Conservation (phyloP, 2,113 vertebrate genomes). For the Abramis brama region DNA sequence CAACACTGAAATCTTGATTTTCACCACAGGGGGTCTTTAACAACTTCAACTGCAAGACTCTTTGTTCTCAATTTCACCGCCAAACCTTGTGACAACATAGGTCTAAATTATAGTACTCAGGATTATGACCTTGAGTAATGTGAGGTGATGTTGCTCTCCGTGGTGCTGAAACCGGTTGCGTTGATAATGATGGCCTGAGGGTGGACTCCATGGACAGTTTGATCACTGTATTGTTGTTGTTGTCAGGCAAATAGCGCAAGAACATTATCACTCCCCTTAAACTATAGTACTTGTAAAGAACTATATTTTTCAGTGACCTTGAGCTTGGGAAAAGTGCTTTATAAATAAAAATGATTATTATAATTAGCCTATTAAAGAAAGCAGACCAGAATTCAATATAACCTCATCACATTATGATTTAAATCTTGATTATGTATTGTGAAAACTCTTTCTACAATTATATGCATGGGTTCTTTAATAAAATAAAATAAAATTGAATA, state of each 20-base stretch:
- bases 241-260: not conserved
- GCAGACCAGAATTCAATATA: not conserved
- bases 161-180: slow-evolving; percentile 55
- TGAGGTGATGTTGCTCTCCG: slow-evolving; percentile 50
- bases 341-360: too few relatives aligned
- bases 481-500: not conserved
- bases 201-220: not conserved
- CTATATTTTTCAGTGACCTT: too few relatives aligned
- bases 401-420: not conserved
- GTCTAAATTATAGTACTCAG: not conserved
- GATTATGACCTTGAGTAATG: not conserved
- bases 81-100: not conserved
- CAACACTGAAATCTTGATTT: too few relatives aligned
- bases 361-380: too few relatives aligned
- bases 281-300: too few relatives aligned
- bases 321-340: too few relatives aligned
- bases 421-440: not conserved
- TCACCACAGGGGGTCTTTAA: not conserved
- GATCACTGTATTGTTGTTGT: not conserved
- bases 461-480: not conserved
- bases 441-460: not conserved
- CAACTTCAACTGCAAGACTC: not conserved
- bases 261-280: not conserved
- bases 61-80: not conserved
- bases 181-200: not conserved